Conservation (phyloP, 2,113 vertebrate genomes). For the Lophius piscatorius region DNA sequence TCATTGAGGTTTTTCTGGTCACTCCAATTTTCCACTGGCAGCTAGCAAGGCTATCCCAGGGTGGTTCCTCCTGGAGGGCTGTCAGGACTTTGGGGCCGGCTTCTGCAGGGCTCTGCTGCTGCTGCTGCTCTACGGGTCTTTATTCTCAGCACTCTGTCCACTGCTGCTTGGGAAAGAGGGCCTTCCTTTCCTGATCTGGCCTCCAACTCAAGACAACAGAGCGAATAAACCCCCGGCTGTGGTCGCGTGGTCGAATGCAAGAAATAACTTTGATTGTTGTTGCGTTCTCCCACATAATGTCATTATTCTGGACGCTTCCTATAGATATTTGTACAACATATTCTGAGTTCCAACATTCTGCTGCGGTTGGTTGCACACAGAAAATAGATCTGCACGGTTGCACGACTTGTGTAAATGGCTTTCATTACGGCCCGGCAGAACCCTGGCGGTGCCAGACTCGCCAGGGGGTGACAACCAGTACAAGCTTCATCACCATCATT, state of each 20-base stretch:
- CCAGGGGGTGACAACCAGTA: constrained; percentile 65
- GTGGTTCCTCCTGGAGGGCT: constrained; percentile 82
- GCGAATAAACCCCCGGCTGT: no score
- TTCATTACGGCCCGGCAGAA: constrained; percentile 52
- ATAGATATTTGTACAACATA: neutral
- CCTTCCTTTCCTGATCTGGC: constrained; percentile 26
- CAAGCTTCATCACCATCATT: constrained; percentile 65
- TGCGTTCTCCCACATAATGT: no score
- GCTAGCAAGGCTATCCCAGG: constrained; percentile 82
- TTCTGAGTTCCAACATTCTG: constrained; percentile 6
- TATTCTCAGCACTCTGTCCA: constrained; percentile 64
- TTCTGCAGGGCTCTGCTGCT: constrained; percentile 67
- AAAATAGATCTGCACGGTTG: constrained; percentile 41
- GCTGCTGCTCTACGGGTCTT: constrained; percentile 69
- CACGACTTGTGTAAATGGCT: constrained; percentile 54
- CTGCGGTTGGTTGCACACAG: constrained; percentile 39
- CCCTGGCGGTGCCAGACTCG: constrained; percentile 58
- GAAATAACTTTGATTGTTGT: no score
- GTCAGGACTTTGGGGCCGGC: constrained; percentile 76
- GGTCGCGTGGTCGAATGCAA: no score
- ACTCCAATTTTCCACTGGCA: constrained; percentile 86
- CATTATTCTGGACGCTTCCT: no score
- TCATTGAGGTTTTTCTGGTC: constrained; percentile 85
- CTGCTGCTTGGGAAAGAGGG: constrained; percentile 46
- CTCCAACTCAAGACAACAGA: constrained; percentile 21